phyloP scores from a whole-genome alignment of 2,113 vertebrate genomes.

The Mesitornis unicolor region DNA sequence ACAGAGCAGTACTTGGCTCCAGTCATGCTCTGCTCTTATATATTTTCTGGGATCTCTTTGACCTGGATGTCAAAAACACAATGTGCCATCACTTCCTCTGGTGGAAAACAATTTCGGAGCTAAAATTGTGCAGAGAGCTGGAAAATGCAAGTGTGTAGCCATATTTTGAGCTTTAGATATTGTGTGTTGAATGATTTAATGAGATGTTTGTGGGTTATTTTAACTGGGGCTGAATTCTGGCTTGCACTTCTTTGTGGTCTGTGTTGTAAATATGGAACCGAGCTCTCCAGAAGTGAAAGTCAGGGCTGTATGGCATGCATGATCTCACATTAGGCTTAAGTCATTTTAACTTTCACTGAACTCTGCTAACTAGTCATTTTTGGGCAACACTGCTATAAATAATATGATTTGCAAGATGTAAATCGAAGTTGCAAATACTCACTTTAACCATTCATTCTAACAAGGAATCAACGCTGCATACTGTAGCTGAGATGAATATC shows the following conservation, averaged over 20 bases:
- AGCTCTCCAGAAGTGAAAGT: background rate
- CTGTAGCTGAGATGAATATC: background rate
- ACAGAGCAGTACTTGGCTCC: background rate
- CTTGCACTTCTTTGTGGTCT: background rate
- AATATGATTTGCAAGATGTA: conserved; percentile 19
- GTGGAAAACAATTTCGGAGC: background rate
- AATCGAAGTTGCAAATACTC: conserved; percentile 14
- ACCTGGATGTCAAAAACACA: background rate
- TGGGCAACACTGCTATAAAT: conserved; percentile 44
- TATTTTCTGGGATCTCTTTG: background rate
- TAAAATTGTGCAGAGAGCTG: background rate
- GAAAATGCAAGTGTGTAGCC: accelerated
- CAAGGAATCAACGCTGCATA: background rate
- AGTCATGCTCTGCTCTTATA: background rate
- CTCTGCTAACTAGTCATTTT: conserved; percentile 6
- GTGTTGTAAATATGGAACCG: background rate
- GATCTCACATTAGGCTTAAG: conserved; percentile 11
- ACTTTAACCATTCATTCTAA: background rate
- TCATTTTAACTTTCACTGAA: conserved; percentile 16
- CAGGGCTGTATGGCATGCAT: background rate
- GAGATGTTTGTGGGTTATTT: conserved; percentile 25
- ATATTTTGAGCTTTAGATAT: background rate
- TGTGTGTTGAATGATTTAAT: background rate
- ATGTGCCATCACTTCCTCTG: background rate
- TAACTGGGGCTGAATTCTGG: background rate